These are phyloP conservation scores for Spea multiplicata DNA, from an alignment of 2,113 vertebrate species.

Conservation along the genomic window DNA sequence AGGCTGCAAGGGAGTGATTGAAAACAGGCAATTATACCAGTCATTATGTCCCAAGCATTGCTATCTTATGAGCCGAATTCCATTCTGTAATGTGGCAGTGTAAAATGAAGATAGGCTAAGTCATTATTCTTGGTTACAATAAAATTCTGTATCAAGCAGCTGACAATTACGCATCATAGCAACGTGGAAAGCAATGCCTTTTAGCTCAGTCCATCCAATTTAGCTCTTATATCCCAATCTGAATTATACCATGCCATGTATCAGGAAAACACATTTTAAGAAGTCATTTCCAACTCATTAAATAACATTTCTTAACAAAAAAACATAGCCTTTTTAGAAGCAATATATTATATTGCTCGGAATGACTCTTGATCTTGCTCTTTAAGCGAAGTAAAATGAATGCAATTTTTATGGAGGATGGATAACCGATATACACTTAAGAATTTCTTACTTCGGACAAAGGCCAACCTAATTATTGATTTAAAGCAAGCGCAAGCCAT, in stretches of 20 bases:
- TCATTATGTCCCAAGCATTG: conserved; percentile 37
- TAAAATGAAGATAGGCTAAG: conserved; percentile 41
- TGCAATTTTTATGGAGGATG: background rate
- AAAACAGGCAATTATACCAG: conserved; percentile 44
- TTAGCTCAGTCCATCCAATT: conserved; percentile 13
- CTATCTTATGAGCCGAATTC: conserved; percentile 45
- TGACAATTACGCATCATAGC: conserved; percentile 45
- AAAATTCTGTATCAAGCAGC: conserved; percentile 42
- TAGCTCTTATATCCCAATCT: background rate
- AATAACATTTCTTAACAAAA: conserved; percentile 23
- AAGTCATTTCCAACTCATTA: conserved; percentile 36
- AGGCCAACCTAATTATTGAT: conserved; percentile 16
- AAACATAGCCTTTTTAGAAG: background rate
- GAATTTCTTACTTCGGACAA: conserved; percentile 1
- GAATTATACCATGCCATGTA: conserved; percentile 11
- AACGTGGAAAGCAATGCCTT: conserved; percentile 6
- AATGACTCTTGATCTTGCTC: background rate
- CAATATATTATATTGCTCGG: background rate
- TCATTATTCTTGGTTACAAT: conserved; percentile 46
- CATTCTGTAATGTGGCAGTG: conserved; percentile 47
- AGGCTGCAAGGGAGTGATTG: conserved; percentile 38
- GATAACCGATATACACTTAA: background rate
- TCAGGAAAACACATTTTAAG: conserved; percentile 8
- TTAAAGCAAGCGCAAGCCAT: conserved; percentile 1
- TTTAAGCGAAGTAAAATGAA: background rate